A percentile compares a stretch with the other conserved stretches of the same genome.
These are phyloP conservation scores for Synanthedon formicaeformis DNA, from an alignment of 2,888 invertebrate species.

Conservation along the genomic window DNA sequence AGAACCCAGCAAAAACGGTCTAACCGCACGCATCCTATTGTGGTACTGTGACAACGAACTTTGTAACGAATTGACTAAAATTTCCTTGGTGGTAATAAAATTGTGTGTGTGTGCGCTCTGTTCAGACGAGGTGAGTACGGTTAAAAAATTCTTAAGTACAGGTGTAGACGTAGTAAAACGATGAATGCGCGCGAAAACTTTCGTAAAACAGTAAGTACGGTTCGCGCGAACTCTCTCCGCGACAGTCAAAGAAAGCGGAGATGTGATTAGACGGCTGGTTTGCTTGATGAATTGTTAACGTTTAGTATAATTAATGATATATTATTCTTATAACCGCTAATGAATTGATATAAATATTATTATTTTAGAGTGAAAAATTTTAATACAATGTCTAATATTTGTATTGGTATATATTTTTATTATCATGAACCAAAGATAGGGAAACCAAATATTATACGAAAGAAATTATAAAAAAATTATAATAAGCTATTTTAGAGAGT, in stretches of 20 bases:
- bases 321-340: too few species aligned
- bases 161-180: neutral
- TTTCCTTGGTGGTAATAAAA: conserved; percentile 28
- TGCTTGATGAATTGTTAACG: conserved; percentile 17
- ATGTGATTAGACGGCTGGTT: conserved; percentile 15
- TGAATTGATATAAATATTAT: too few species aligned
- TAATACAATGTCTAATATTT: too few species aligned
- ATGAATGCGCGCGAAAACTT: conserved; percentile 14
- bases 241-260: conserved; percentile 32
- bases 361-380: too few species aligned
- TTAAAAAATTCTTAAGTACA: conserved; percentile 1
- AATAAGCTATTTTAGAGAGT: too few species aligned
- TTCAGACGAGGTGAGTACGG: conserved; percentile 26
- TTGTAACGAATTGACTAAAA: conserved; percentile 15
- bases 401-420: too few species aligned
- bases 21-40: conserved; percentile 15
- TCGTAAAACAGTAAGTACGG: conserved; percentile 16
- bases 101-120: conserved; percentile 36
- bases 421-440: too few species aligned
- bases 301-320: too few species aligned
- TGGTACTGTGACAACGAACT: conserved; percentile 45
- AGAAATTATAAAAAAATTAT: too few species aligned
- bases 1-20: conserved; percentile 31
- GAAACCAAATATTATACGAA: too few species aligned
- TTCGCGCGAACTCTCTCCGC: conserved; percentile 26